phyloP scores from a whole-genome alignment of 1,140 invertebrate species.

The Mactra quadrangularis region DNA sequence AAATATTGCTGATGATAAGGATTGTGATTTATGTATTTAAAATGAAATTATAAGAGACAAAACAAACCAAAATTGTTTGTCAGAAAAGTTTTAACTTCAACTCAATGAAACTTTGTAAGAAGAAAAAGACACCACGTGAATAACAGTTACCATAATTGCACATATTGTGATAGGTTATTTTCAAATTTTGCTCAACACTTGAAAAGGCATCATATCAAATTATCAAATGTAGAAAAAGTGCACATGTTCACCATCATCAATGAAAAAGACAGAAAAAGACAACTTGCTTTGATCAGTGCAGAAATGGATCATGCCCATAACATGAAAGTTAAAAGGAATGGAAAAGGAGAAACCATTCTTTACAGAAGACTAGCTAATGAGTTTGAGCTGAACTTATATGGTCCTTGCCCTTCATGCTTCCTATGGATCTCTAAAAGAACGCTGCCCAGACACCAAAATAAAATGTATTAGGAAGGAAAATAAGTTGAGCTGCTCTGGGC shows the following conservation, averaged over 20 bases:
- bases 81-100: too few species aligned
- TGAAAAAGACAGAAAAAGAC: conserved; percentile 6
- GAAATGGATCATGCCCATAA: conserved; percentile 28
- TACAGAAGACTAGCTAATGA: neutral
- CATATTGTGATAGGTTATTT: conserved; percentile 2
- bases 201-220: conserved; percentile 14
- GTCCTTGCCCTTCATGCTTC: conserved; percentile 28
- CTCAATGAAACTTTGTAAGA: too few species aligned
- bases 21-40: too few species aligned
- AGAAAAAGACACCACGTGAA: too few species aligned
- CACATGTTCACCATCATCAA: too few species aligned
- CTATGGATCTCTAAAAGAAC: conserved; percentile 38
- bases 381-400: conserved; percentile 9
- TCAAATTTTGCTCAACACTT: conserved; percentile 51
- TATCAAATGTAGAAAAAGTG: too few species aligned
- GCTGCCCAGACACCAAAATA: neutral
- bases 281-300: neutral
- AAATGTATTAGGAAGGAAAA: neutral
- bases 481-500: too few species aligned
- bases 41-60: too few species aligned
- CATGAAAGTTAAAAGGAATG: conserved; percentile 9
- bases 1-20: too few species aligned
- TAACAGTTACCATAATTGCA: too few species aligned
- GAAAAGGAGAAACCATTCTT: conserved; percentile 33
- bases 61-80: too few species aligned